Base-by-base conservation (phyloP, 2,888 invertebrate species). In the Oligia latruncula region DNA sequence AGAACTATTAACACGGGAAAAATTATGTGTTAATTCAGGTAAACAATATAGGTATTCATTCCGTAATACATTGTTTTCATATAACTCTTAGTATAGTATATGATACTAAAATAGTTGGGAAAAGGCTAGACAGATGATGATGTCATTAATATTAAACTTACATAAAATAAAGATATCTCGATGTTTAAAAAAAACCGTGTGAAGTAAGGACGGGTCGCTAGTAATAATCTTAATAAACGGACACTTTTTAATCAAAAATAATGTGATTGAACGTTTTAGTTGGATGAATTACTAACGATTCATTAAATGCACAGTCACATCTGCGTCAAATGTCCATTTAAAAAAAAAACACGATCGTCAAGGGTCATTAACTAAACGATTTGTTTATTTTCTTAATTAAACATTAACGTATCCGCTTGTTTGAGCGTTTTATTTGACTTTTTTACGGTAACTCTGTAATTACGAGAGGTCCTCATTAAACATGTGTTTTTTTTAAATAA, bases 341-440 rank as follows among this genome's bases (percentile, higher is more conserved):
- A 49, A 55, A 67, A 55, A 74, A 65, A 74, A 82, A 81, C 6
- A 72, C 46, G 29, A 73, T 17, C 71, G 78, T 82, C 89, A 84
- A 78, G 89, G 82, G 77, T 81, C 90, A 89, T 92, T 91, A 83
- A 74, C 74, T 84, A 70, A 74, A 87, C 90, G 89, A 89, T 91
- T 89, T 93, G 92, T 93, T 93, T 92, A 92, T 91, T 90, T 90
- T 90, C 86, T 79, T 91, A 91, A 93, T 93, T 92, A 91, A 82
- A 81, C 90, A 90, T 90, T 90, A 89, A 90, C 80, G 80, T 76
- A 88, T 88, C 86, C 88, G 88, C 84, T 85, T 89, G 90, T 72
- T 90, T 82, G 85, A 84, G 66, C 74, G 84, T 89, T 90, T 91
- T 90, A 91, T 92, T 88, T 84, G 88, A 89, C 84, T 90, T 91